phyloP scores from a whole-genome alignment of 2,797 vertebrate genomes.

The Potorous gilbertii region DNA sequence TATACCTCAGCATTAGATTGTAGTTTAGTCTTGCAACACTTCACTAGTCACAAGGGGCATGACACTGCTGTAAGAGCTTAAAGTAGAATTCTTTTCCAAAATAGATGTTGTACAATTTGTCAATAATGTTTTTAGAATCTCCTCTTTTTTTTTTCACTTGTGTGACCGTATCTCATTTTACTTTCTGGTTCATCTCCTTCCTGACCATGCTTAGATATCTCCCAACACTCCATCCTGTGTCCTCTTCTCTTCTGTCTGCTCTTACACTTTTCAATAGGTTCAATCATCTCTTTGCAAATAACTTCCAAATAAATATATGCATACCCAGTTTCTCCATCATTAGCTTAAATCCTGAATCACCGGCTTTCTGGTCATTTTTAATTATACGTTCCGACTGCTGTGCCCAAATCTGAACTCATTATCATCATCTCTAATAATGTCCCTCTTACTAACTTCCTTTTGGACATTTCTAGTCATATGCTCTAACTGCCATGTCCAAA shows the following conservation, averaged over 20 bases:
- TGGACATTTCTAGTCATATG: background rate
- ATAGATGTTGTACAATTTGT: background rate
- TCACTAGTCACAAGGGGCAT: background rate
- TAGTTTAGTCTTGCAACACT: conserved; percentile 3
- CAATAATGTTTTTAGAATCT: background rate
- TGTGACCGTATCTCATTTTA: background rate
- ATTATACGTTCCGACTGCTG: background rate
- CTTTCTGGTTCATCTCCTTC: background rate
- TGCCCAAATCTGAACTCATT: background rate
- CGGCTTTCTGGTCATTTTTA: background rate
- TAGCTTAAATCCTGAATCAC: background rate
- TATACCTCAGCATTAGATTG: conserved; percentile 18
- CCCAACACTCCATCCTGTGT: background rate
- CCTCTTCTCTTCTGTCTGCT: background rate
- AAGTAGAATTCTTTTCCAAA: background rate
- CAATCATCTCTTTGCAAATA: background rate
- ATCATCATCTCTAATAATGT: background rate
- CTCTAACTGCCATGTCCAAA: too few species aligned
- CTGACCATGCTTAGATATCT: background rate
- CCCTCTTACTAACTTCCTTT: background rate
- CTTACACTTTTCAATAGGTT: background rate
- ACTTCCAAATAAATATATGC: background rate
- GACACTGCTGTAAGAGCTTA: background rate
- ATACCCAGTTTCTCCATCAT: background rate
- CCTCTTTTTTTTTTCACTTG: background rate